Evolutionary conservation across 2,888 invertebrate genomes (phyloP), one percentile per base, ranked within the genome.

Genomic region (Sinhomidia bicolor): DNA sequence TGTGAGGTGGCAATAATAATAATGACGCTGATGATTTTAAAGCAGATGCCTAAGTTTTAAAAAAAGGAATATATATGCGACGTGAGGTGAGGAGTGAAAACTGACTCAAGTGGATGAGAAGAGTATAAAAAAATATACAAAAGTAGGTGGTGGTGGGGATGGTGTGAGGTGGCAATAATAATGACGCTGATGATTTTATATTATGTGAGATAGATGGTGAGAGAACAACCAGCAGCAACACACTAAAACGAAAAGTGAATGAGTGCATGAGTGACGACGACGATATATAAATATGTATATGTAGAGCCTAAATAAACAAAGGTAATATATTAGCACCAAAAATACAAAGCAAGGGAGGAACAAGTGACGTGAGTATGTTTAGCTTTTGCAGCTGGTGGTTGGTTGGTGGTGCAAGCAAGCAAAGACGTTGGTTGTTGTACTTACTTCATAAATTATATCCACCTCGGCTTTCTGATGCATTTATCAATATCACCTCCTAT

Each of bases 401-500:
- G n/a, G n/a, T n/a, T n/a, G n/a, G n/a, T n/a, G n/a, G 9, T 23
- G 62, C 79, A 78, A 0, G 4, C 10, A 12, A 65, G 36, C 74
- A 57, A 57, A n/a, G 32, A 62, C 80, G 82, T 68, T n/a, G n/a
- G n/a, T n/a, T n/a, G n/a, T n/a, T n/a, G n/a, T n/a, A n/a, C n/a
- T 81, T 23, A 82, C 62, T 85, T 85, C 78, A 85, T 85, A 85
- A 85, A 85, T 85, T 85, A 79, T 79, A 65, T 78, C 79, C 79
- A 79, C 79, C 79, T 85, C 54, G 65, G 68, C 36, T 86, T 86
- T 36, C 41, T 54, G 57, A 9, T 86, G 81, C 81, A 88, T 88
- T 82, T 65, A 82, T 88, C 88, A 88, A 82, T 76, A 82, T 88
- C 88, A 88, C 51, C 82, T 88, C 32, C 65, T 62, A 88, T 88